These are phyloP conservation scores for Notarius lentiginosus DNA, from an alignment of 2,113 vertebrate genomes.

Conservation along the genomic window DNA sequence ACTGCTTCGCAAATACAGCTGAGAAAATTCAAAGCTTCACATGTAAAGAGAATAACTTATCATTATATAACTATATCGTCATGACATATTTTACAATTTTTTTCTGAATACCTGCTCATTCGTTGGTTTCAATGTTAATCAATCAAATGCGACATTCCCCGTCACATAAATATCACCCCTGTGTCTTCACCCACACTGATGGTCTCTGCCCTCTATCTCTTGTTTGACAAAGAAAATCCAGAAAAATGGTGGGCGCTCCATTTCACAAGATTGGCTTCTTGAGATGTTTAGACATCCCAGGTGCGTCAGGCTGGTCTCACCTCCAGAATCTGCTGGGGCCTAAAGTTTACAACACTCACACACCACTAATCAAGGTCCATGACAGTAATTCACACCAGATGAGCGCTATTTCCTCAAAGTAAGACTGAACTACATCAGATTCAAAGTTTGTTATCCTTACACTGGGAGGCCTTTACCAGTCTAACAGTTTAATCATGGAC, in stretches of 20 bases:
- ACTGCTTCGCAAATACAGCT: constrained; percentile 2
- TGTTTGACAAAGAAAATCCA: constrained; percentile 14
- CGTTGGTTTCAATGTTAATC: neutral
- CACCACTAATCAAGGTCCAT: constrained; percentile 62
- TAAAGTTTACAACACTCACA: constrained; percentile 56
- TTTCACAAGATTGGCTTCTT: constrained; percentile 42
- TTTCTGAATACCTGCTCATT: neutral
- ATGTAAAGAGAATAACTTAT: neutral
- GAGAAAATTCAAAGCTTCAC: neutral
- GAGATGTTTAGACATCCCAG: constrained; percentile 45
- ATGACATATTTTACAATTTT: neutral
- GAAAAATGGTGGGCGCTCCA: constrained; percentile 20
- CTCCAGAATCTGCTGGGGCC: constrained; percentile 22
- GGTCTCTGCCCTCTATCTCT: neutral
- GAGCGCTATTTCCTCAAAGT: constrained; percentile 65
- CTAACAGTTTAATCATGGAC: constrained; percentile 38
- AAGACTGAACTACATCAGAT: constrained; percentile 54
- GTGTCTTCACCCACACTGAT: neutral
- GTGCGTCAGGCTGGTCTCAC: constrained; percentile 46
- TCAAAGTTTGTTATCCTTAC: constrained; percentile 60
- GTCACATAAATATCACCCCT: neutral
- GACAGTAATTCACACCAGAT: constrained; percentile 65
- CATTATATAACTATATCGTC: too few species aligned
- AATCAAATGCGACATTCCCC: neutral
- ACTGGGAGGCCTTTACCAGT: constrained; percentile 25